These are phyloP conservation scores for Avahi laniger DNA, from an alignment of 2,797 vertebrate species.

Conservation along the genomic window DNA sequence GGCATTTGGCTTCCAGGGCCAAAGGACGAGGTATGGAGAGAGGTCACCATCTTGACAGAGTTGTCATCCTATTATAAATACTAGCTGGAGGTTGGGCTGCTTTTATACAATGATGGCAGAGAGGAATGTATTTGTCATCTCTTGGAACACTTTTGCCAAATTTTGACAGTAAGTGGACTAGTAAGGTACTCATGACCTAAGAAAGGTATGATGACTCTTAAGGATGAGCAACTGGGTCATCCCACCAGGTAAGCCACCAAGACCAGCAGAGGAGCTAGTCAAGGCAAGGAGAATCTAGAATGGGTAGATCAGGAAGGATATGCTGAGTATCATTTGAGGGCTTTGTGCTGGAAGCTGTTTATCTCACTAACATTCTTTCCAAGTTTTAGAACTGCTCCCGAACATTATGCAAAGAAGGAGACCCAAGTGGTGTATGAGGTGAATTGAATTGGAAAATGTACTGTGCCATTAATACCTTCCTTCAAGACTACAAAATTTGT, in stretches of 20 bases:
- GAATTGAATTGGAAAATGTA: neutral
- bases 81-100: neutral
- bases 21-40: neutral
- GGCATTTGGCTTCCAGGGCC: neutral
- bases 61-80: neutral
- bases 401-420: neutral
- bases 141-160: neutral
- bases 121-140: neutral
- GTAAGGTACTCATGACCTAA: neutral
- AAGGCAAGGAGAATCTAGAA: neutral
- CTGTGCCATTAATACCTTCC: neutral
- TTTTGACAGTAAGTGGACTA: neutral
- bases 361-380: neutral
- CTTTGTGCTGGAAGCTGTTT: neutral
- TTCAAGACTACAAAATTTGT: neutral
- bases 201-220: neutral
- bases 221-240: neutral
- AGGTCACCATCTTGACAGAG: neutral
- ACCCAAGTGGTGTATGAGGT: neutral
- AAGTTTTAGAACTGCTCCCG: neutral
- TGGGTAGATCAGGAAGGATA: neutral
- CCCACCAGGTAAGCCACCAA: neutral
- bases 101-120: neutral
- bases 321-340: neutral
- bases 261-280: neutral